These are phyloP conservation scores for Uloborus plumipes DNA, from an alignment of 2,888 invertebrate genomes.

Conservation along the genomic window DNA sequence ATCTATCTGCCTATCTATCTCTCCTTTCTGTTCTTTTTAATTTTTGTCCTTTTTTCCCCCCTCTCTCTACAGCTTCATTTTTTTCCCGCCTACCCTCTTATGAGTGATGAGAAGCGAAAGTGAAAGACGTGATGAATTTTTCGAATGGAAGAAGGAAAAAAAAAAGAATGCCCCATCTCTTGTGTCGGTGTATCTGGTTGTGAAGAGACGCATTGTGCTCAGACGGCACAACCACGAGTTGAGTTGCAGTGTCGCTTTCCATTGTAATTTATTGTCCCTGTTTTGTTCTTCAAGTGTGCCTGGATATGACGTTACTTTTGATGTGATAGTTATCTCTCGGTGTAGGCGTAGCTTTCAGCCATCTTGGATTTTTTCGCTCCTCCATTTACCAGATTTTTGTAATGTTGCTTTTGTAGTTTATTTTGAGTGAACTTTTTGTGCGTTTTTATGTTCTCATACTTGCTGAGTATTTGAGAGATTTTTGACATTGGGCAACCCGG, in stretches of 20 bases:
- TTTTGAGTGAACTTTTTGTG: neutral
- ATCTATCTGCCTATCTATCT: neutral
- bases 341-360: slow-evolving; percentile 21
- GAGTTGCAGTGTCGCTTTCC: slow-evolving; percentile 1
- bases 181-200: slow-evolving; percentile 5
- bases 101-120: slow-evolving; percentile 56
- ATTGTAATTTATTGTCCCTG: slow-evolving; percentile 40
- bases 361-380: neutral
- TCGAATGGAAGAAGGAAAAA: neutral
- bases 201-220: slow-evolving; percentile 14
- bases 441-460: too few relatives aligned
- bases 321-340: slow-evolving; percentile 37
- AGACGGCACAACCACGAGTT: neutral
- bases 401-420: neutral
- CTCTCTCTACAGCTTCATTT: slow-evolving; percentile 1
- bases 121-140: slow-evolving; percentile 53
- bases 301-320: slow-evolving; percentile 26
- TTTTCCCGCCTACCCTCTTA: neutral
- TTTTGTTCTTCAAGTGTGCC: slow-evolving; percentile 8
- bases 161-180: slow-evolving; percentile 12
- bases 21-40: neutral
- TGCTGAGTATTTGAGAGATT: too few relatives aligned
- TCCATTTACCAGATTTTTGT: neutral
- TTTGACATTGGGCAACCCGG: too few relatives aligned
- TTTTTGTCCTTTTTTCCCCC: slow-evolving; percentile 3